A percentile compares a stretch with the other conserved stretches of the same genome.
Evolutionary conservation across 2,888 invertebrate species (phyloP).

Genomic region (Xanthorhoe spadicearia): DNA sequence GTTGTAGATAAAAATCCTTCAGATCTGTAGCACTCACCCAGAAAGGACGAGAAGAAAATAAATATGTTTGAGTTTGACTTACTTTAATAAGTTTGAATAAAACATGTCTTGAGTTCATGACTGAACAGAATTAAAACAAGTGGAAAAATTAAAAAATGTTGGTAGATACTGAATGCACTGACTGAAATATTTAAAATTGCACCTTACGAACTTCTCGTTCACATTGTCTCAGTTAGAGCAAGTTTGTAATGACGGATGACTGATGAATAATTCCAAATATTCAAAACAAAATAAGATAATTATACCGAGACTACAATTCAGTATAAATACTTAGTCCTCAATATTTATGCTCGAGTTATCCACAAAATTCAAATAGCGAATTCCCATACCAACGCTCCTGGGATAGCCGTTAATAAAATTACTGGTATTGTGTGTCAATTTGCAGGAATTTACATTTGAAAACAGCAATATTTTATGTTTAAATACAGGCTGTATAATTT

Average conservation of each 20-base stretch:
- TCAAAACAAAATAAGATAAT: too few relatives aligned
- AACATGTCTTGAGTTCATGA: neutral
- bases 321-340: neutral
- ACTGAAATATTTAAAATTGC: too few relatives aligned
- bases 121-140: neutral
- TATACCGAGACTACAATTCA: too few relatives aligned
- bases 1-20: slow-evolving; percentile 14
- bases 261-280: too few relatives aligned
- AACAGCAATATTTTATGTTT: slow-evolving; percentile 24
- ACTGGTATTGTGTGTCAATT: slow-evolving; percentile 19
- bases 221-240: neutral
- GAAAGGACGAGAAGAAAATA: slow-evolving; percentile 13
- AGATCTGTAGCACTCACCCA: slow-evolving; percentile 19
- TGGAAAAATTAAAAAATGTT: neutral
- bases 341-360: slow-evolving; percentile 13
- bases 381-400: slow-evolving; percentile 14
- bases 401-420: slow-evolving; percentile 19
- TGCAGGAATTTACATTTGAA: slow-evolving; percentile 12
- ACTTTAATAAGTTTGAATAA: slow-evolving; percentile 5
- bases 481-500: slow-evolving; percentile 30
- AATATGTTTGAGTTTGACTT: slow-evolving; percentile 5
- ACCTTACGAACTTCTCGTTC: too few relatives aligned
- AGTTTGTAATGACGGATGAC: too few relatives aligned
- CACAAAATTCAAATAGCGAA: slow-evolving; percentile 18
- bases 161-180: neutral